Evolutionary conservation across 2,113 vertebrate genomes (phyloP).

Genomic region (Otis tarda): DNA sequence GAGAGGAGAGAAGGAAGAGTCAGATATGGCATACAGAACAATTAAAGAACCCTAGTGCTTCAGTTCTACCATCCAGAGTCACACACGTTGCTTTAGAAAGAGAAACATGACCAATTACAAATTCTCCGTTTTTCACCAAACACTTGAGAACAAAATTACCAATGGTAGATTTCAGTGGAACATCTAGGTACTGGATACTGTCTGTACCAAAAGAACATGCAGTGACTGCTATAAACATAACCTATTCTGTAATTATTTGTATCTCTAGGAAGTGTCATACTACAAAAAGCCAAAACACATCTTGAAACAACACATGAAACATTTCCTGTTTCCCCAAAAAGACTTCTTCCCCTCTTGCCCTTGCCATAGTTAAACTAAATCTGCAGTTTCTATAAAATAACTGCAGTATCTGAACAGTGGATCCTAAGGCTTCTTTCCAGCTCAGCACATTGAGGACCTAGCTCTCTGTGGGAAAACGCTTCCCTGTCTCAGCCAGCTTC

Average conservation of each 20-base stretch:
- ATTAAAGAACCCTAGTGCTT: background rate
- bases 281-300: background rate
- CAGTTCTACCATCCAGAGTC: background rate
- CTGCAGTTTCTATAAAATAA: background rate
- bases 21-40: background rate
- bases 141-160: background rate
- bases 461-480: background rate
- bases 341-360: background rate
- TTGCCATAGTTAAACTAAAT: background rate
- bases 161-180: background rate
- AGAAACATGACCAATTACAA: background rate
- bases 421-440: background rate
- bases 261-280: background rate
- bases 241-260: too few relatives aligned
- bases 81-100: background rate
- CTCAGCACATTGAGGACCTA: background rate
- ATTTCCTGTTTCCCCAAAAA: background rate
- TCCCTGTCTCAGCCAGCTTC: background rate
- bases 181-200: background rate
- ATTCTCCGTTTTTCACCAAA: background rate
- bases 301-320: background rate
- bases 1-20: background rate
- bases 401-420: background rate
- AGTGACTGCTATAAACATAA: background rate
- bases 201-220: background rate